These are phyloP conservation scores for Platerodrilus igneus DNA, from an alignment of 2,888 invertebrate species.

Conservation along the genomic window DNA sequence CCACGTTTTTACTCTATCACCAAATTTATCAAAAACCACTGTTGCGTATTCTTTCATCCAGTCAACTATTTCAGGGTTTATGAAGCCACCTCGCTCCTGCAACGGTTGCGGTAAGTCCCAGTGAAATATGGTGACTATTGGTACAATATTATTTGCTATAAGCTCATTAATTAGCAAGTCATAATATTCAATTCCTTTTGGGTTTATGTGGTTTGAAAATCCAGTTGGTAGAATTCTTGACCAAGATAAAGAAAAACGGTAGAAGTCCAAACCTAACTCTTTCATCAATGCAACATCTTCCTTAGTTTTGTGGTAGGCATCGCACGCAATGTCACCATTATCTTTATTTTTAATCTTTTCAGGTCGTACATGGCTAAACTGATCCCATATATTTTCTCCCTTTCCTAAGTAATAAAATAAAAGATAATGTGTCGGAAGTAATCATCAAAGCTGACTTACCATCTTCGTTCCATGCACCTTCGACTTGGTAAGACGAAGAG, in stretches of 20 bases:
- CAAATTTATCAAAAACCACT: conserved; percentile 43
- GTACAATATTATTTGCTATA: conserved; percentile 50
- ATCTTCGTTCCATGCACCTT: conserved; percentile 43
- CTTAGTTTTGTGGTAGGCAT: conserved; percentile 60
- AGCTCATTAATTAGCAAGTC: conserved; percentile 55
- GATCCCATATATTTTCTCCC: conserved; percentile 64
- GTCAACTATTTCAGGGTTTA: conserved; percentile 51
- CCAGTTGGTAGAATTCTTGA: conserved; percentile 60
- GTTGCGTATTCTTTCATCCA: conserved; percentile 58
- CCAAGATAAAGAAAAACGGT: conserved; percentile 62
- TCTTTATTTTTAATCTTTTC: conserved; percentile 51
- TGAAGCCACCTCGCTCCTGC: conserved; percentile 47
- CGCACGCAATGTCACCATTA: conserved; percentile 60
- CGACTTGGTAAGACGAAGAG: conserved; percentile 43
- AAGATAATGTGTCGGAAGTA: background rate
- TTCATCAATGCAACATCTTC: conserved; percentile 56
- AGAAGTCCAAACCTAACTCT: conserved; percentile 55
- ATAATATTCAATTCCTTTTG: conserved; percentile 60
- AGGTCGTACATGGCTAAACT: conserved; percentile 52
- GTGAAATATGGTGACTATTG: conserved; percentile 52
- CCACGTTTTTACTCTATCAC: conserved; percentile 47
- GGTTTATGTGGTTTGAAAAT: conserved; percentile 53
- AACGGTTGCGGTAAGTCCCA: conserved; percentile 55
- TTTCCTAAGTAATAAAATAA: conserved; percentile 46
- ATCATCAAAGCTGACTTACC: conserved; percentile 26